Evolutionary conservation across 2,888 invertebrate genomes (phyloP), one percentile per base, ranked within the genome.

Genomic region (Lithosia quadra): DNA sequence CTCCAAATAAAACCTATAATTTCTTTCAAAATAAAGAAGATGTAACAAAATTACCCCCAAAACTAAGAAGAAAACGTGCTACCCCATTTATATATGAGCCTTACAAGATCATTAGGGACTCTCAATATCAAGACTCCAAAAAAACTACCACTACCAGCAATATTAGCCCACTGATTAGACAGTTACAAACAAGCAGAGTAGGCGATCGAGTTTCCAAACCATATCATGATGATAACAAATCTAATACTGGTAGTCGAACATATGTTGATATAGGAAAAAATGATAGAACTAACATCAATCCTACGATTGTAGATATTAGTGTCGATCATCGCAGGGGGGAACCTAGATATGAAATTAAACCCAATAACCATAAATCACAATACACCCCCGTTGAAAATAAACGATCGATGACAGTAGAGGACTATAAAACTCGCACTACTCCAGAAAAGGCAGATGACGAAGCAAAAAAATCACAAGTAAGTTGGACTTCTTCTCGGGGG

Each of bases 31-130:
- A 86, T 53, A 86, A 84, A 75, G 85, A 89, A 72, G 79, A 86
- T 24, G 74, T 87, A 10, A 86, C 82, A 7, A 84, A 84, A 73
- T 24, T 61, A 13, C 77, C 83, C 15, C 33, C n/a, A 55, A 72
- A 55, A 62, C 33, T 76, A 22, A 83, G 95, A 79, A 88, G 75
- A 69, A 93, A 87, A 80, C 83, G 95, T 75, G 87, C 90, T 21
- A 75, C 90, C 9, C 85, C 91, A 1, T 95, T 95, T 86, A 81
- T 91, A 9, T 95, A 95, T 74, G 95, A 95, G 80, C 95, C 95
- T 0, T 95, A 95, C 69, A 95, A 95, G 88, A 93, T 95, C 39
- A 92, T 95, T 62, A 89, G 88, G 80, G 94, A 94, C 62, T 87
- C 87, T 33, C 92, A 91, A 84, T 75, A 86, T 39, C 89, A 87